A percentile compares a stretch with the other conserved stretches of the same genome.
phyloP scores from a whole-genome alignment of 2,888 invertebrate species.

The Amphimallon solstitiale region DNA sequence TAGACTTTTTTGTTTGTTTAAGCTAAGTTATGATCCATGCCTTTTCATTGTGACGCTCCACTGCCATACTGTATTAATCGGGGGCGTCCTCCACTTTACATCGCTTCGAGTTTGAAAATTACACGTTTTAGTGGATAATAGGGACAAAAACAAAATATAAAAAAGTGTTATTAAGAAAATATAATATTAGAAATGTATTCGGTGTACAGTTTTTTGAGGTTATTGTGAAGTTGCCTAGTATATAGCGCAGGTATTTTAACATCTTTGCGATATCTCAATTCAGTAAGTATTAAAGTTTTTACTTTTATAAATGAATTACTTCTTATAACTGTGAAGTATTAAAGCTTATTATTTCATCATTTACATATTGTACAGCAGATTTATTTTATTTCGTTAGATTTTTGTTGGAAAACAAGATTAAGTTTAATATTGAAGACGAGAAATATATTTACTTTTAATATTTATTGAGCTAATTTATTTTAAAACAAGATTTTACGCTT shows the following conservation, averaged over 20 bases:
- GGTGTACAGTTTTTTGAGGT: constrained; percentile 9
- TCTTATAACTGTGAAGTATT: background rate
- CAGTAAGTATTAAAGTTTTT: background rate
- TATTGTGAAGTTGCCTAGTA: background rate
- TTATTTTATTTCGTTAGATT: too few relatives aligned
- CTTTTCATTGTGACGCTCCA: background rate
- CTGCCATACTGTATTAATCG: too few relatives aligned
- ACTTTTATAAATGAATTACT: background rate
- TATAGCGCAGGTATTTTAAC: background rate
- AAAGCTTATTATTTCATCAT: too few relatives aligned
- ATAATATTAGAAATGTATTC: constrained; percentile 16
- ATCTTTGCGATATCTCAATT: background rate
- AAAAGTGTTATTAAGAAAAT: constrained; percentile 2
- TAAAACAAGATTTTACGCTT: too few relatives aligned
- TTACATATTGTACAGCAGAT: too few relatives aligned
- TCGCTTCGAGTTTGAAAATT: background rate
- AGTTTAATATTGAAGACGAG: too few relatives aligned
- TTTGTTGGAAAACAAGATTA: too few relatives aligned
- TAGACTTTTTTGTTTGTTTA: background rate
- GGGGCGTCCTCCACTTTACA: too few relatives aligned
- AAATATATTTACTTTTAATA: too few relatives aligned
- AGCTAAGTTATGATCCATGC: background rate
- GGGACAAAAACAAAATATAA: background rate
- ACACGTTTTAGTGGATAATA: background rate
- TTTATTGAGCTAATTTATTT: too few relatives aligned